phyloP scores from a whole-genome alignment of 2,113 vertebrate genomes.

The Gnathonemus echidnorhynchus region DNA sequence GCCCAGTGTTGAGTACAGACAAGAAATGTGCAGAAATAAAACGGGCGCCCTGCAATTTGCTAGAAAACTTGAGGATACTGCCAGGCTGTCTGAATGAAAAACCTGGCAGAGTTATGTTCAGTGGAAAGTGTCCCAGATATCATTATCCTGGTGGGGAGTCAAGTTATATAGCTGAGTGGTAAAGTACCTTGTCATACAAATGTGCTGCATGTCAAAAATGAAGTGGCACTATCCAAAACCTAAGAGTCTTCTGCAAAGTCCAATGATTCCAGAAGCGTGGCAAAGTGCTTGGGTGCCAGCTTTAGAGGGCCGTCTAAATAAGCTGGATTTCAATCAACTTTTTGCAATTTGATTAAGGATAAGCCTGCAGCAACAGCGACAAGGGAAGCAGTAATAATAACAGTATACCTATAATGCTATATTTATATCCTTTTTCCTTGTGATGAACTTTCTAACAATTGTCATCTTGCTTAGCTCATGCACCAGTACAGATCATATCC shows the following conservation, averaged over 20 bases:
- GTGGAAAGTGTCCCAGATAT: constrained; percentile 9
- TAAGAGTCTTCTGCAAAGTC: neutral
- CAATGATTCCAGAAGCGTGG: neutral
- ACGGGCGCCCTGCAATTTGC: neutral
- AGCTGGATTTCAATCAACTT: neutral
- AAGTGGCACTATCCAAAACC: neutral
- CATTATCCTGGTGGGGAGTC: constrained; percentile 20
- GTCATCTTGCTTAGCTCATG: constrained; percentile 41
- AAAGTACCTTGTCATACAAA: constrained; percentile 11
- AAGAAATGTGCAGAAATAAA: neutral
- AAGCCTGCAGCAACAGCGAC: neutral
- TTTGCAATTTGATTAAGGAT: neutral
- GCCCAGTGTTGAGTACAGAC: neutral
- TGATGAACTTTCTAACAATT: neutral
- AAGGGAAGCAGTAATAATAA: neutral
- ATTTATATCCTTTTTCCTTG: neutral
- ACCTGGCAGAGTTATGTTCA: neutral
- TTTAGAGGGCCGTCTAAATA: neutral
- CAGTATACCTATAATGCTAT: neutral
- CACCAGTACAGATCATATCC: constrained; percentile 53
- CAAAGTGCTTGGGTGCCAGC: neutral
- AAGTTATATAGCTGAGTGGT: constrained; percentile 8
- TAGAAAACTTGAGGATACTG: neutral
- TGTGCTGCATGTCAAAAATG: constrained; percentile 10
- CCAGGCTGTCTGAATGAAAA: constrained; percentile 12